A percentile compares a stretch with the other conserved stretches of the same genome.
Conservation (phyloP, 2,797 vertebrate species). For the Melanotaenia boesemani region DNA sequence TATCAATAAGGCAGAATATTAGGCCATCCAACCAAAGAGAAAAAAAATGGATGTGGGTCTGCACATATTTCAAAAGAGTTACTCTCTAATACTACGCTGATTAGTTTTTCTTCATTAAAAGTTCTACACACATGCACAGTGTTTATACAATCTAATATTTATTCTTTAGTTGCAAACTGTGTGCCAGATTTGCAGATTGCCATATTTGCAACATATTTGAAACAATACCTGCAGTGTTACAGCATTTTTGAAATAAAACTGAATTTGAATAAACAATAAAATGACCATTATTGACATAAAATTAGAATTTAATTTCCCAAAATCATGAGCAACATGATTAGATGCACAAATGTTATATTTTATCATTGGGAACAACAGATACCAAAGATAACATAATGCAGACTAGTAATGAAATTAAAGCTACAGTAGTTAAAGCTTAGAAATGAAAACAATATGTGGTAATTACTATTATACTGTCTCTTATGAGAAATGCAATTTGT, state of each 20-base stretch:
- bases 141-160: neutral
- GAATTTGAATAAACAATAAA: conserved; percentile 59
- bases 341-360: conserved; percentile 26
- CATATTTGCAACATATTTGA: conserved; percentile 28
- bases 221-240: conserved; percentile 41
- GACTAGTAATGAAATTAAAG: conserved; percentile 35
- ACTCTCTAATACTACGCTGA: neutral
- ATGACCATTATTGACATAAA: conserved; percentile 51
- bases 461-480: conserved; percentile 16
- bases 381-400: conserved; percentile 32
- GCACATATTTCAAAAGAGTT: neutral
- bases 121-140: neutral
- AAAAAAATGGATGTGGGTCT: neutral
- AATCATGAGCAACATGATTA: conserved; percentile 47
- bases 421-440: conserved; percentile 34
- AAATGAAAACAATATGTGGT: conserved; percentile 22
- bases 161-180: neutral
- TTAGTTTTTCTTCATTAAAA: neutral
- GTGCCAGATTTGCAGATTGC: conserved; percentile 6
- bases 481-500: neutral
- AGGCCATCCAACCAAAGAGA: neutral
- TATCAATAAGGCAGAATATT: conserved; percentile 13
- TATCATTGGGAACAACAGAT: conserved; percentile 32
- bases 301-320: conserved; percentile 40
- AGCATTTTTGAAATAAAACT: conserved; percentile 42